phyloP scores from a whole-genome alignment of 2,888 invertebrate genomes.

The Dolomedes plantarius region DNA sequence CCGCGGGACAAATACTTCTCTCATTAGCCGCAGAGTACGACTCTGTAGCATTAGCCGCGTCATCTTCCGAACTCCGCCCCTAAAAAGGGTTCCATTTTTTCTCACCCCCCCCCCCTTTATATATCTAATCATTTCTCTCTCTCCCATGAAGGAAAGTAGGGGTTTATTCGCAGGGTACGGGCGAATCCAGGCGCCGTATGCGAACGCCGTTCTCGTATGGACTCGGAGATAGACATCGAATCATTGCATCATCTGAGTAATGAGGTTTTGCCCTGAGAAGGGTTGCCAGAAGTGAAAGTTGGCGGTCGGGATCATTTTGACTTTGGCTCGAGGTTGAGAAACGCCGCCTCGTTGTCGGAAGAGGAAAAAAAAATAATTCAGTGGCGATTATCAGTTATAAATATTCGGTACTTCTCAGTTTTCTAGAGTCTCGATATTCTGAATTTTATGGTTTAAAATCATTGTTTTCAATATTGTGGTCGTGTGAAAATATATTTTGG shows the following conservation, averaged over 20 bases:
- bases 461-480: too few relatives aligned
- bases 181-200: conserved; percentile 58
- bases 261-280: conserved; percentile 42
- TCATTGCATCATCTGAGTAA: conserved; percentile 70
- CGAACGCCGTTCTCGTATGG: conserved; percentile 19
- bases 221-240: conserved; percentile 51
- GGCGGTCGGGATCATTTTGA: conserved; percentile 16
- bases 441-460: too few relatives aligned
- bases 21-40: conserved; percentile 16
- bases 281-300: conserved; percentile 35
- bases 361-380: too few relatives aligned
- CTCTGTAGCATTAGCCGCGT: conserved; percentile 43
- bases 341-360: too few relatives aligned
- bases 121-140: conserved; percentile 22
- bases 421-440: too few relatives aligned
- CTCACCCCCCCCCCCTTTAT: not conserved
- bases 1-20: not conserved
- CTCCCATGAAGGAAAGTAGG: conserved; percentile 5
- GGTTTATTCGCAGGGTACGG: conserved; percentile 28
- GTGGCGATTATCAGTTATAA: too few relatives aligned
- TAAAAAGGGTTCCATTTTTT: conserved; percentile 28
- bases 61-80: conserved; percentile 51
- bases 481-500: too few relatives aligned
- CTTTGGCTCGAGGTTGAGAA: not conserved
- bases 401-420: too few relatives aligned